Evolutionary conservation across 2,888 invertebrate species (phyloP).

Genomic region (Lydus trimaculatus): DNA sequence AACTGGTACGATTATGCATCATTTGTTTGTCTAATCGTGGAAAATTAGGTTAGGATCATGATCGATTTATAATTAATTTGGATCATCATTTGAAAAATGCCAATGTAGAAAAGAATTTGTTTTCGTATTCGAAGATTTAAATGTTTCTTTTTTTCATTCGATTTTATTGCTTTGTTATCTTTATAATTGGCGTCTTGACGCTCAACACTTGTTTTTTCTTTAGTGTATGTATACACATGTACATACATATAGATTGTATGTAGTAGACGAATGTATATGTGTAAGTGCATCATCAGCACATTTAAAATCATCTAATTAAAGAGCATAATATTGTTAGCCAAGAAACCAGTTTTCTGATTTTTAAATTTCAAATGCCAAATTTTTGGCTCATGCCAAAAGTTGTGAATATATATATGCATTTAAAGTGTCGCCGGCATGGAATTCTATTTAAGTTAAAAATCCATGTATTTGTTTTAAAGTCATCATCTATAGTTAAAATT

Average conservation of each 20-base stretch:
- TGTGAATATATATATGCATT: not conserved
- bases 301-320: constrained; percentile 45
- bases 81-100: no score
- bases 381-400: constrained; percentile 54
- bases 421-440: constrained; percentile 13
- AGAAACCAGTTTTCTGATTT: constrained; percentile 39
- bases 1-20: no score
- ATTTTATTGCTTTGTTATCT: not conserved
- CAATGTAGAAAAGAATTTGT: no score
- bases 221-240: not conserved
- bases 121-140: no score
- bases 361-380: constrained; percentile 61
- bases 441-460: not conserved
- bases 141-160: no score
- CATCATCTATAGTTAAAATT: no score
- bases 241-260: no score
- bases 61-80: no score
- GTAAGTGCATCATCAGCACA: constrained; percentile 14
- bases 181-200: not conserved
- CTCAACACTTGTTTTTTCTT: not conserved
- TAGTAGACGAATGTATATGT: not conserved
- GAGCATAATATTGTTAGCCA: constrained; percentile 40
- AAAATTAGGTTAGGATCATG: no score
- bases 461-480: not conserved
- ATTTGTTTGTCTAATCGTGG: no score